Evolutionary conservation across 2,888 invertebrate species (phyloP), one percentile per base, ranked within the genome.

Genomic region (Cephonodes hylas): DNA sequence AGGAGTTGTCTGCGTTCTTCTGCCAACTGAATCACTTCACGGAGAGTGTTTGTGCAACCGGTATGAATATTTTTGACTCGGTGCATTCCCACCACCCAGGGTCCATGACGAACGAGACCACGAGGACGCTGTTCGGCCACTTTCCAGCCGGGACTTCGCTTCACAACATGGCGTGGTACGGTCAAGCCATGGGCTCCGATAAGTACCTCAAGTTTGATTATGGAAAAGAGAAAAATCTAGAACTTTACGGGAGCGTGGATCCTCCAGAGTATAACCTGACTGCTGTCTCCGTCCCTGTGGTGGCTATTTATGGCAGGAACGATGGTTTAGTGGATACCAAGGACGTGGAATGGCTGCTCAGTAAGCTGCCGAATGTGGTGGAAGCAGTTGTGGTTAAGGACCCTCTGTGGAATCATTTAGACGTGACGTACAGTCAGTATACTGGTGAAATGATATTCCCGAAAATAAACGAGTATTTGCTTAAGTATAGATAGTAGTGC

Each of bases 301-400:
- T 89, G 2, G 67, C 78, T 4, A 71, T 90, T 31, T 87, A 87
- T 60, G 89, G 89, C 0, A 71, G 66, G 7, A 85, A 85, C 45
- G 89, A 95, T 93, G 73, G 96, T 93, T 77, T 94, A 89, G 93
- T 88, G 93, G 72, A 94, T 93, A 80, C 88, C 0, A 82, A 86
- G 74, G 95, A 95, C 59, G 93, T 95, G 0, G 73, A 90, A 42
- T 92, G 93, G 73, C 74, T 95, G 64, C 80, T 92, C 23, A 73
- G 79, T 0, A 81, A 89, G 61, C 78, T 96, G 23, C 94, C 94
- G 0, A 93, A 94, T 70, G 91, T 94, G 1, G 67, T 93, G 31
- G 93, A 93, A 62, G 89, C 89, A 60, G 88, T 93, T 68, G 80
- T 92, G 64, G 94, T 95, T 27, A 84, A 91, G 0, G 89, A 94